These are phyloP conservation scores for Spodoptera litura DNA, from an alignment of 1,140 invertebrate genomes.

Conservation along the genomic window DNA sequence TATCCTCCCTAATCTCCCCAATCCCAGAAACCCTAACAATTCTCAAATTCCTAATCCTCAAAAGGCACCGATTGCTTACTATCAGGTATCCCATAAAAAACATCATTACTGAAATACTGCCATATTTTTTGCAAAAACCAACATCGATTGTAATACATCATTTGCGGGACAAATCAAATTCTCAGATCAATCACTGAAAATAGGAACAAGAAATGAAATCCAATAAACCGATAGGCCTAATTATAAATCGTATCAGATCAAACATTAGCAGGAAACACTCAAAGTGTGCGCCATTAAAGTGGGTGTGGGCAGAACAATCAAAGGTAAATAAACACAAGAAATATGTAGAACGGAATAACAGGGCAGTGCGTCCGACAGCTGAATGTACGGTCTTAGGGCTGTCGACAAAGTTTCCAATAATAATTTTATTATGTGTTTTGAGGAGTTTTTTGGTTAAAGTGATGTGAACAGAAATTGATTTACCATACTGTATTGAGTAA, in stretches of 20 bases:
- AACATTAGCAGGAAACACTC: conserved; percentile 39
- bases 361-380: conserved; percentile 22
- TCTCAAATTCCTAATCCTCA: too few relatives aligned
- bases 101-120: too few relatives aligned
- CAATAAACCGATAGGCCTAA: conserved; percentile 4
- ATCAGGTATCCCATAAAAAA: too few relatives aligned
- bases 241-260: conserved; percentile 5
- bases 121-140: too few relatives aligned
- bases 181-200: not conserved
- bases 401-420: not conserved
- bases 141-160: too few relatives aligned
- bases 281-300: conserved; percentile 15
- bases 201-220: not conserved
- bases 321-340: conserved; percentile 38
- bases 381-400: conserved; percentile 16
- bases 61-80: too few relatives aligned
- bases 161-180: too few relatives aligned
- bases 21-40: too few relatives aligned
- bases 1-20: too few relatives aligned
- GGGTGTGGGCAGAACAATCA: conserved; percentile 35
- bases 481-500: too few relatives aligned
- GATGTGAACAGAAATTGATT: not conserved
- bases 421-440: not conserved
- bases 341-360: conserved; percentile 36
- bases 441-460: not conserved